A percentile compares a stretch with the other conserved stretches of the same genome.
phyloP scores from a whole-genome alignment of 2,888 invertebrate genomes.

The Spatulosminthurus flaviceps region DNA sequence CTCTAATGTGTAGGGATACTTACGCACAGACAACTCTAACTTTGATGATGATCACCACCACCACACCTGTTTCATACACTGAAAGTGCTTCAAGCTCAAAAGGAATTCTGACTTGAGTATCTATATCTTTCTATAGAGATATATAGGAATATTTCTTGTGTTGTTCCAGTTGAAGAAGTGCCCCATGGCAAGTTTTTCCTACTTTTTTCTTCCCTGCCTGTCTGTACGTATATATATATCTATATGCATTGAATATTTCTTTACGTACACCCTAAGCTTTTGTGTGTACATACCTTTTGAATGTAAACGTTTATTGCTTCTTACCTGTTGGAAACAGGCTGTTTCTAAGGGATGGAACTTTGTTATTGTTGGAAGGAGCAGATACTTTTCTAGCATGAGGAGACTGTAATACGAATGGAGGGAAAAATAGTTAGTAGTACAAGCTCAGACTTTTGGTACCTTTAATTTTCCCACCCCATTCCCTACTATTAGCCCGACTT shows the following conservation, averaged over 20 bases:
- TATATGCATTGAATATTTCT: neutral
- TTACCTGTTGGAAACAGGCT: neutral
- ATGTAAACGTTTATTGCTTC: neutral
- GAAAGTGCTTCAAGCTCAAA: neutral
- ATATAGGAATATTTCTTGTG: constrained; percentile 21
- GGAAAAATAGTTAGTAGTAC: no score
- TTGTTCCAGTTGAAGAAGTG: constrained; percentile 51
- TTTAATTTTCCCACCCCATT: constrained; percentile 33
- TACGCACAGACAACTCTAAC: neutral
- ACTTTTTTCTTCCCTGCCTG: constrained; percentile 25
- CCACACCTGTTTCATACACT: constrained; percentile 35
- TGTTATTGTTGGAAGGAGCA: neutral
- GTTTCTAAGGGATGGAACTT: neutral
- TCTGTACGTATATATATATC: no score
- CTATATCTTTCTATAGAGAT: neutral
- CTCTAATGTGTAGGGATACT: neutral
- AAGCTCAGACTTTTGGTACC: constrained; percentile 16
- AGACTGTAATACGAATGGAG: no score
- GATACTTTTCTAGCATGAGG: no score
- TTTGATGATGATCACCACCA: constrained; percentile 33
- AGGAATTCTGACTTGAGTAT: constrained; percentile 26
- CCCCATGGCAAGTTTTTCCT: constrained; percentile 46
- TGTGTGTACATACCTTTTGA: neutral
- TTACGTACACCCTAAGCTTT: neutral
- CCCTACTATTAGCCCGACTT: neutral